Conservation (phyloP, 2,888 invertebrate species). For the Nasonovia ribisnigri region DNA sequence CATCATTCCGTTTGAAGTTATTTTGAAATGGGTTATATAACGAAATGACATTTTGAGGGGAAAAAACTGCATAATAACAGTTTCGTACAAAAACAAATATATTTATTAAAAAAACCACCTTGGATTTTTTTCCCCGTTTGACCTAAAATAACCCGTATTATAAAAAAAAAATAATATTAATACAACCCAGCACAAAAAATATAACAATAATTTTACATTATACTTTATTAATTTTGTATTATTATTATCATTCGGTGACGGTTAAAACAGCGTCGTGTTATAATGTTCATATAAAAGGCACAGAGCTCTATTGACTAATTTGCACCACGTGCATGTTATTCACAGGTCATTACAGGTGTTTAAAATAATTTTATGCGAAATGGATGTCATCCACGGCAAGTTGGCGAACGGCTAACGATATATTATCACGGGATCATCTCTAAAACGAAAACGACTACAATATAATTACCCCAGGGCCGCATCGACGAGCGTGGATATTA, state of each 20-base stretch:
- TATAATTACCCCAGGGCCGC: background rate
- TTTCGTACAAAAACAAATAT: background rate
- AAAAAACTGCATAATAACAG: background rate
- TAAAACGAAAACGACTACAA: slow-evolving; percentile 4
- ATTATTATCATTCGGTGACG: background rate
- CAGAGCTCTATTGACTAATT: background rate
- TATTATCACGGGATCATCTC: background rate
- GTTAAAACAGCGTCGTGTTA: background rate
- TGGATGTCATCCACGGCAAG: background rate
- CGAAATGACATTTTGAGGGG: background rate
- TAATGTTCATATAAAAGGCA: background rate
- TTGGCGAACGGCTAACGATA: slow-evolving; percentile 4
- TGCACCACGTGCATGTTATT: background rate
- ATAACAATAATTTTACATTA: background rate
- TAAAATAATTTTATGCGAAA: background rate
- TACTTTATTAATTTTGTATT: background rate
- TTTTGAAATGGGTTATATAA: background rate
- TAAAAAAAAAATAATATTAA: too few species aligned
- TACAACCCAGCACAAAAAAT: background rate
- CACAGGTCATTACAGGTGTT: slow-evolving; percentile 44
- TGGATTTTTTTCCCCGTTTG: background rate
- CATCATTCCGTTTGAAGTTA: background rate
- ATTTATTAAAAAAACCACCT: background rate
- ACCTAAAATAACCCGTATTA: background rate
- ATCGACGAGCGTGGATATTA: background rate